Conservation (phyloP, 2,888 invertebrate species). For the Strigamia maritima region DNA sequence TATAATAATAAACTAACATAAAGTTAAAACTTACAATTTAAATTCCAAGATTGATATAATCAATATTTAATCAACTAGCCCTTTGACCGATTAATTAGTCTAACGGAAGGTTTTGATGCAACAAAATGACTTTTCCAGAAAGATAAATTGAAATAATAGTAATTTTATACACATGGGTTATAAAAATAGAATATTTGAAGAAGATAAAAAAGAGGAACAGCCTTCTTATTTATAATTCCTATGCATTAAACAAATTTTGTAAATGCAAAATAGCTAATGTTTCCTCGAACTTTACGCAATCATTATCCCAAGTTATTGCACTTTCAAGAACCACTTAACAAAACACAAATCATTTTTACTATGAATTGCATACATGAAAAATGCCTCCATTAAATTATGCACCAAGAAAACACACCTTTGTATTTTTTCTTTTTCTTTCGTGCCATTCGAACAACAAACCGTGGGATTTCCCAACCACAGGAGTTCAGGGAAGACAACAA, state of each 20-base stretch:
- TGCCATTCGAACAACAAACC: not conserved
- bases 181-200: too few relatives aligned
- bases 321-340: not conserved
- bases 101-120: too few relatives aligned
- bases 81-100: too few relatives aligned
- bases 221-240: too few relatives aligned
- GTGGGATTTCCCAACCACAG: constrained; percentile 17
- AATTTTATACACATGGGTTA: too few relatives aligned
- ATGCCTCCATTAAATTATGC: not conserved
- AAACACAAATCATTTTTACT: not conserved
- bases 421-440: not conserved
- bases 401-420: not conserved
- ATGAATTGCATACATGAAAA: not conserved
- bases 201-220: not conserved
- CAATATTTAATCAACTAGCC: too few relatives aligned
- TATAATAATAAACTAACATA: too few relatives aligned
- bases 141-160: too few relatives aligned
- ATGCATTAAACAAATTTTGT: too few relatives aligned
- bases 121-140: too few relatives aligned
- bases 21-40: too few relatives aligned
- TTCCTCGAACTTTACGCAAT: not conserved
- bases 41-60: too few relatives aligned
- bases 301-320: not conserved
- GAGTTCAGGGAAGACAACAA: constrained; percentile 13
- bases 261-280: not conserved